A percentile compares a stretch with the other conserved stretches of the same genome.
These are phyloP conservation scores for Tetramorium simillimum DNA, from an alignment of 1,140 invertebrate genomes.

Conservation along the genomic window DNA sequence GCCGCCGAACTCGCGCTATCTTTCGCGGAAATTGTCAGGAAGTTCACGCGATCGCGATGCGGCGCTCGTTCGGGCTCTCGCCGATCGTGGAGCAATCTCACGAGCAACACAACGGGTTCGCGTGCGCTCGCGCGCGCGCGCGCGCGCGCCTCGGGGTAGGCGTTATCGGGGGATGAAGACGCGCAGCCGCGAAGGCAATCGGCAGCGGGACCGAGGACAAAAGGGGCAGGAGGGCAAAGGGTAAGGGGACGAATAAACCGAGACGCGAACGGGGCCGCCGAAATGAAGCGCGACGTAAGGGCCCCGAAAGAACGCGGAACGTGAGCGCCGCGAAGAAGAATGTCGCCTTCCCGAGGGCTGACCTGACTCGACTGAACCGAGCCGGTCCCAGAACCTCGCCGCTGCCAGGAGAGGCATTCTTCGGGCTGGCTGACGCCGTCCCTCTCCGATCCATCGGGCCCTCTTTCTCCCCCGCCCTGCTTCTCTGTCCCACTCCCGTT, in stretches of 20 bases:
- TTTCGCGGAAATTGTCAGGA: constrained; percentile 38
- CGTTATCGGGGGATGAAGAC: constrained; percentile 17
- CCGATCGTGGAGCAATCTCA: constrained; percentile 36
- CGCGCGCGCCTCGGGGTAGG: constrained; percentile 4
- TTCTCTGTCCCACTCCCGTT: constrained; percentile 64
- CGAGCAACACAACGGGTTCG: constrained; percentile 29
- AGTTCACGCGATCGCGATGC: constrained; percentile 46
- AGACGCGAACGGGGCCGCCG: constrained; percentile 26
- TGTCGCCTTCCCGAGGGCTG: constrained; percentile 81
- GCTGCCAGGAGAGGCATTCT: constrained; percentile 81
- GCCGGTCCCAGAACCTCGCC: constrained; percentile 76
- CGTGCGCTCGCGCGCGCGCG: constrained; percentile 12
- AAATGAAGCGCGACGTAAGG: constrained; percentile 57
- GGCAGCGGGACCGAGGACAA: not conserved
- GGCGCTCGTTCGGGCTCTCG: constrained; percentile 4
- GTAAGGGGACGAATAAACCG: constrained; percentile 27
- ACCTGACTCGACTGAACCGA: constrained; percentile 83
- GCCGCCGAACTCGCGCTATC: constrained; percentile 68
- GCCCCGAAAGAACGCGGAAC: constrained; percentile 65
- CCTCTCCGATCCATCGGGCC: constrained; percentile 82
- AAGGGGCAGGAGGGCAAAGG: too few species aligned
- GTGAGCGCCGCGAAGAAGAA: constrained; percentile 63
- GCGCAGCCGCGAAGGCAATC: not conserved
- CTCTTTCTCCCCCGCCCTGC: constrained; percentile 64
- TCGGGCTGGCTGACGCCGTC: constrained; percentile 80